Conservation (phyloP, 2,113 vertebrate genomes). For the Chamaea fasciata region DNA sequence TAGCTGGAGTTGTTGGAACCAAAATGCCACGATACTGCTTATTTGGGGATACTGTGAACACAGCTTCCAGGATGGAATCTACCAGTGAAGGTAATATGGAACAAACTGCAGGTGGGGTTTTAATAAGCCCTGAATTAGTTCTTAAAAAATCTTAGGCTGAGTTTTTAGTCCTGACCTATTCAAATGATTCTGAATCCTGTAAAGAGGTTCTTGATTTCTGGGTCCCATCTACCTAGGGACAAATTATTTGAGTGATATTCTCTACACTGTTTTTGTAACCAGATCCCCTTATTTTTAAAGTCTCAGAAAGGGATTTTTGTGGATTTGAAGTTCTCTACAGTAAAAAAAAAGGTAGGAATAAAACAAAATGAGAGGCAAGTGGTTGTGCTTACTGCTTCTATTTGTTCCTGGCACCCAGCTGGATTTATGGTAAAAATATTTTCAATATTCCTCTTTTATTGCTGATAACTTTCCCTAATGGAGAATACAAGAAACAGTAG, state of each 20-base stretch:
- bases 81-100: constrained; percentile 77
- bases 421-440: background rate
- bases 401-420: background rate
- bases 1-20: constrained; percentile 87
- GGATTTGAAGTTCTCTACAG: background rate
- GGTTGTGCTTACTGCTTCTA: background rate
- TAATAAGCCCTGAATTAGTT: background rate
- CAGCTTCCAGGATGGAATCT: constrained; percentile 90
- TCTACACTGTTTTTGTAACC: background rate
- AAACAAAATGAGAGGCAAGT: background rate
- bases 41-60: constrained; percentile 92
- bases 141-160: background rate
- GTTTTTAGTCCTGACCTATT: background rate
- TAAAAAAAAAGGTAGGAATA: background rate
- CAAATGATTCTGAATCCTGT: background rate
- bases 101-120: background rate
- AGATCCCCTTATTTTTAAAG: background rate
- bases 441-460: background rate
- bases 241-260: background rate
- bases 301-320: background rate
- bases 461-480: background rate
- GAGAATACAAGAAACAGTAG: background rate
- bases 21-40: constrained; percentile 92
- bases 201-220: background rate
- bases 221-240: background rate